These are phyloP conservation scores for Oryzias melastigma DNA, from an alignment of 2,113 vertebrate genomes.

Conservation along the genomic window DNA sequence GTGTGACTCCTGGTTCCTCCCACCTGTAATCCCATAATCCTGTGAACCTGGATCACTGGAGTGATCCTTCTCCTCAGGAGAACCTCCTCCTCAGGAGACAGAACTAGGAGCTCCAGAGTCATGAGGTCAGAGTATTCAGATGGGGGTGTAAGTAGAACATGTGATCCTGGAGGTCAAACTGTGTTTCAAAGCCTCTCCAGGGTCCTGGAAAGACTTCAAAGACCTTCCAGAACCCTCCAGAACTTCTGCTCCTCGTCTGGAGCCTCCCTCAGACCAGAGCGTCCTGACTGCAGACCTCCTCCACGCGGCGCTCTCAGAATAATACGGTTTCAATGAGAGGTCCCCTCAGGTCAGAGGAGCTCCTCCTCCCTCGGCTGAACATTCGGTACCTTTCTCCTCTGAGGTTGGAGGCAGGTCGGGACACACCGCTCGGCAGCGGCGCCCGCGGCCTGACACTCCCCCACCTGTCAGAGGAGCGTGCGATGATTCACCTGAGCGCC, in stretches of 20 bases:
- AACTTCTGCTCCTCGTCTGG: no score
- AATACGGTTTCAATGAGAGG: constrained; percentile 15
- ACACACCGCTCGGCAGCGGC: constrained; percentile 46
- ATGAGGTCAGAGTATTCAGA: background rate
- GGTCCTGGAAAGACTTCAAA: no score
- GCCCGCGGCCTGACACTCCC: constrained; percentile 41
- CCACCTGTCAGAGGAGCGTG: constrained; percentile 22
- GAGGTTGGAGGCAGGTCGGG: constrained; percentile 55
- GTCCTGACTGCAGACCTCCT: no score
- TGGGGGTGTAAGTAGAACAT: background rate
- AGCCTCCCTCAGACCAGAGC: no score
- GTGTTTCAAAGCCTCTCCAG: no score
- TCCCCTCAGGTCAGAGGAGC: constrained; percentile 16
- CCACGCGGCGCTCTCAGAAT: constrained; percentile 4
- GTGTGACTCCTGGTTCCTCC: no score
- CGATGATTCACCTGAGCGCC: constrained; percentile 49
- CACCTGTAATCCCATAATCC: no score
- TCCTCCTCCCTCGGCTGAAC: constrained; percentile 2
- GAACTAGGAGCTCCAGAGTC: background rate
- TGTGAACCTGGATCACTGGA: no score
- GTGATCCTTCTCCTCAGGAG: no score
- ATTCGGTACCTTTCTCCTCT: background rate
- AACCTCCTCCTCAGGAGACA: no score
- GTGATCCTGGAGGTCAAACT: no score
- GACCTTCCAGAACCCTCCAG: no score